phyloP scores from a whole-genome alignment of 1,140 invertebrate species.

The Aethina tumida region DNA sequence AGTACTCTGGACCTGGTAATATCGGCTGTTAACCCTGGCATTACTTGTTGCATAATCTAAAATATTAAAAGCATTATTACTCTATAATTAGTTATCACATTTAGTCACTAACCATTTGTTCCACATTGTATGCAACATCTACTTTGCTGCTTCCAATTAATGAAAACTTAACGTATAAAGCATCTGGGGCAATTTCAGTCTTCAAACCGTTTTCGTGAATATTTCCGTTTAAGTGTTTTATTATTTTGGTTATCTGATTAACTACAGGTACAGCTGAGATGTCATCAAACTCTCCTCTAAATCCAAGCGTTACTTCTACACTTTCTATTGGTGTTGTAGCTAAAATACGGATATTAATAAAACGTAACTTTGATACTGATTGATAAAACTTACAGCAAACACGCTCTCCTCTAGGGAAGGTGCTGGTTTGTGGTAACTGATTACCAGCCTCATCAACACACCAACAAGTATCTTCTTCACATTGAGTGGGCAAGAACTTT shows the following conservation, averaged over 20 bases:
- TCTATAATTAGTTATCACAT: background rate
- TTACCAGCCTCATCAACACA: slow-evolving; percentile 80
- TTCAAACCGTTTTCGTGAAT: slow-evolving; percentile 43
- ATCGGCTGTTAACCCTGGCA: slow-evolving; percentile 49
- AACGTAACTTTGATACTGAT: background rate
- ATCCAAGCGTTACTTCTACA: slow-evolving; percentile 50
- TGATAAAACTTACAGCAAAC: slow-evolving; percentile 45
- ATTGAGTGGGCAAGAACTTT: slow-evolving; percentile 63
- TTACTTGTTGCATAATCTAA: slow-evolving; percentile 47
- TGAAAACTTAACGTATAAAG: slow-evolving; percentile 47
- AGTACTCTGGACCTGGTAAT: slow-evolving; percentile 52
- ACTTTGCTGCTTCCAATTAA: slow-evolving; percentile 53
- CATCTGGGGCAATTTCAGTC: slow-evolving; percentile 44
- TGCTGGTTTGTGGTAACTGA: slow-evolving; percentile 51
- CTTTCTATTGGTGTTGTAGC: slow-evolving; percentile 49
- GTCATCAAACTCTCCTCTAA: slow-evolving; percentile 44
- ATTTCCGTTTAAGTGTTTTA: slow-evolving; percentile 44
- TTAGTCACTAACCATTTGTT: slow-evolving; percentile 43
- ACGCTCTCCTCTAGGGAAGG: slow-evolving; percentile 51
- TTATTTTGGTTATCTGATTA: slow-evolving; percentile 42
- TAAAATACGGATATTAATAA: slow-evolving; percentile 27
- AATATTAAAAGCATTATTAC: slow-evolving; percentile 10
- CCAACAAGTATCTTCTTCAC: slow-evolving; percentile 65
- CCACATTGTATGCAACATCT: slow-evolving; percentile 52
- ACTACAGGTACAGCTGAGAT: slow-evolving; percentile 36